Base-by-base conservation (phyloP, 2,888 invertebrate species). In the Thymelicus lineola region DNA sequence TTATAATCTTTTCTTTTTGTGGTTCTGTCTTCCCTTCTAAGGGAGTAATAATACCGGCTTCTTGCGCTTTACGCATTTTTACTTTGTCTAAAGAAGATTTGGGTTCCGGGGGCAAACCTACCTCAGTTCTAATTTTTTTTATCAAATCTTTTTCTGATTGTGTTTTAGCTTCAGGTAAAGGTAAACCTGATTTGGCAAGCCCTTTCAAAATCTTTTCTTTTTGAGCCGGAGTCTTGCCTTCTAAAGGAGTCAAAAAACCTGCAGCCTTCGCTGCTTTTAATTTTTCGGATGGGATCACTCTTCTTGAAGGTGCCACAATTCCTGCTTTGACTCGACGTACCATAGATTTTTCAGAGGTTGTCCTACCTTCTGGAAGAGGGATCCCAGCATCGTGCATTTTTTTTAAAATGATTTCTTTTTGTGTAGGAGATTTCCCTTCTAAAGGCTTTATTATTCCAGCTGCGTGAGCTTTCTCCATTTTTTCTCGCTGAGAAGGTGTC, bases 1-100 rank as follows among this genome's bases (percentile, higher is more conserved):
- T 70, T 42, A 82, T 50, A 35, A 81, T 73, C 7, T 78, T 78
- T 67, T 80, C 78, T 66, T 80, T 83, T 46, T 82, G 59, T 9
- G 72, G 28, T 1, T 38, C 38, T 9, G 38, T 9, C 9, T 38
- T 38, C 9, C 38, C 38, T 9, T 38, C 38, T 38, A 38, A 38
- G 38, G 38, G 38, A 9, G 38, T 38, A 38, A 38, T 38, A 9
- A 38, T 38, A 38, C 38, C 38, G 7, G 38, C 38, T 38, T 38
- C 38, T 38, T 38, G 38, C 9, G 38, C 38, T 38, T 38, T 38
- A 38, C 38, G 38, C 38, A 38, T 38, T 38, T 38, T 38, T 9
- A 38, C 38, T 38, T 38, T 38, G 7, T 38, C 38, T 38, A 38
- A 7, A 38, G 38, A 38, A 38, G 38, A 38, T 9, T 7, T 38